Evolutionary conservation across 2,888 invertebrate species (phyloP), one percentile per base, ranked within the genome.

Genomic region (Chrysolina haemoptera): DNA sequence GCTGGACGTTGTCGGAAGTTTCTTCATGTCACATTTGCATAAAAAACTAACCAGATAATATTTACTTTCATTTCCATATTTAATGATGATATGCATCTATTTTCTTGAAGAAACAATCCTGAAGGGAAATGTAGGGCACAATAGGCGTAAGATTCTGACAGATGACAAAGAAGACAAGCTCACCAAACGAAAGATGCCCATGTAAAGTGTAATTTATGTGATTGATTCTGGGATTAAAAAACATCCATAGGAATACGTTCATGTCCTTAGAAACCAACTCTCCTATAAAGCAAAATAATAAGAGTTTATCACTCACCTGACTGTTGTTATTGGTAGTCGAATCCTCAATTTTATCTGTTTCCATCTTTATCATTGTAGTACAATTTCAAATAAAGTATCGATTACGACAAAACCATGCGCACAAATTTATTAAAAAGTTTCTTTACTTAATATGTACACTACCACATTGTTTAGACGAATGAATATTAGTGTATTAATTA

Each of bases 261-360:
- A 18, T 46, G 8, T 22, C 4, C 20, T 1, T 46, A 43, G 18
- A 18, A 65, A 16, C 4, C 5, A 48, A 20, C 35, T 14, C 20
- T 12, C 14, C 41, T n/a, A 14, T 40, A 18, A 6, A 46, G 12
- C 27, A 18, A 10, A 18, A 48, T 43, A 46, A 18, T 0, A 14
- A 5, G 18, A 22, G 6, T 12, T 27, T 46, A 35, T n/a, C 73
- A 81, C 86, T 84, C 87, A 92, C 93, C 91, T 93, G 93, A 16
- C 53, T 53, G 85, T 91, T 90, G 90, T 91, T 92, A 85, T 91
- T 90, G 89, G 78, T 78, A 50, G 90, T 91, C 82, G 92, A 90
- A 87, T 95, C 95, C 90, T 95, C 95, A 90, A 94, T 93, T 92
- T 94, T 94, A 91, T 96, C 95, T 90, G 95, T 95, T 93, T 96